Evolutionary conservation across 37 sponge, comb jelly and placozoan species (phyloP).

Genomic region (Bolinopsis microptera): DNA sequence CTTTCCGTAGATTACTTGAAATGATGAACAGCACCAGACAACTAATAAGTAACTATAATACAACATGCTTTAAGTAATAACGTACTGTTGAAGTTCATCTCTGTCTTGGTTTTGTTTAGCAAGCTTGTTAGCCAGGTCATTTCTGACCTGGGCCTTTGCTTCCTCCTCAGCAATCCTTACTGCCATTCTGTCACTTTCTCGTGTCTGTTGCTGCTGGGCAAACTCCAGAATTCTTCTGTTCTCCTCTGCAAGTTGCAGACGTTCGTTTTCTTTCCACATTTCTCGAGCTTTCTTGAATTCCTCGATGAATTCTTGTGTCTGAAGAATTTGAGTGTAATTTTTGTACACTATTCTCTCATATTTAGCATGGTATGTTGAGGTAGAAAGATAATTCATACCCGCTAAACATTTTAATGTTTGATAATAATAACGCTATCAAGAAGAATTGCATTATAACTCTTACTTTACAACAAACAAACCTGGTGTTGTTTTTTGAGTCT

Average conservation of each 20-base stretch:
- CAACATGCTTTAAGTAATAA: too few relatives aligned
- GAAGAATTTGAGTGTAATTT: not conserved
- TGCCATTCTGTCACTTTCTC: slow-evolving; percentile 80
- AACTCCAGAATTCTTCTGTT: slow-evolving; percentile 87
- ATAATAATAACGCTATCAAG: too few relatives aligned
- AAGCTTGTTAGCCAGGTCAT: slow-evolving; percentile 65
- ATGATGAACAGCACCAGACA: too few relatives aligned
- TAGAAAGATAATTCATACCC: not conserved
- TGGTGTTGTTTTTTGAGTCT: slow-evolving; percentile 83
- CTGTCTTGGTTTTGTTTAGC: slow-evolving; percentile 24
- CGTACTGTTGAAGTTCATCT: slow-evolving; percentile 68
- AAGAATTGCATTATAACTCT: too few relatives aligned
- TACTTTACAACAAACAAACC: too few relatives aligned
- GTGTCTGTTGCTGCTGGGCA: slow-evolving; percentile 79
- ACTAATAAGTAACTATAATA: too few relatives aligned
- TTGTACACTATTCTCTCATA: too few relatives aligned
- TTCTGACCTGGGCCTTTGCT: slow-evolving; percentile 69
- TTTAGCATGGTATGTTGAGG: not conserved
- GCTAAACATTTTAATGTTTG: too few relatives aligned
- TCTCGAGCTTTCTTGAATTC: slow-evolving; percentile 85
- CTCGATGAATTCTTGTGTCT: slow-evolving; percentile 80
- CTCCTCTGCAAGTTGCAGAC: slow-evolving; percentile 90
- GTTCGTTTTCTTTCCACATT: slow-evolving; percentile 88
- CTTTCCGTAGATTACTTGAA: too few relatives aligned
- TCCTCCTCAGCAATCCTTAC: slow-evolving; percentile 76